phyloP scores from a whole-genome alignment of 1,140 invertebrate species.

The Bathynomus jamesi region DNA sequence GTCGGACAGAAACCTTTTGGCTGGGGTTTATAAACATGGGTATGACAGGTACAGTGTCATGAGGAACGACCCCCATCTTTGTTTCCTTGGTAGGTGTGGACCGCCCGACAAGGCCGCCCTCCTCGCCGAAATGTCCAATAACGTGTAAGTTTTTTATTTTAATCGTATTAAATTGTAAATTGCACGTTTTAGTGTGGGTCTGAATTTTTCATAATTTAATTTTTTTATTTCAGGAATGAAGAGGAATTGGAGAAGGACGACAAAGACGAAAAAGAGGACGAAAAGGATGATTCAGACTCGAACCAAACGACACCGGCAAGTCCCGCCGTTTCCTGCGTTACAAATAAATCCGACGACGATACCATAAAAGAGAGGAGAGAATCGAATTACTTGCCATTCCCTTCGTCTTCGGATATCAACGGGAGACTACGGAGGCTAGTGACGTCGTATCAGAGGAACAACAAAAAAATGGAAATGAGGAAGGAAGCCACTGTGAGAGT shows the following conservation, averaged over 20 bases:
- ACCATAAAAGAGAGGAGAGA: conserved; percentile 22
- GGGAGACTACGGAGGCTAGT: conserved; percentile 88
- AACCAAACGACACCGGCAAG: conserved; percentile 32
- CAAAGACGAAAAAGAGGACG: conserved; percentile 38
- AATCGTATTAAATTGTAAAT: no score
- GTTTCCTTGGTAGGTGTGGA: conserved; percentile 85
- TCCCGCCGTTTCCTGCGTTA: conserved; percentile 31
- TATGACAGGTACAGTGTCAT: conserved; percentile 95
- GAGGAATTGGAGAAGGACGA: conserved; percentile 44
- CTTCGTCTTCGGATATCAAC: conserved; percentile 87
- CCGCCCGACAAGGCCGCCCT: conserved; percentile 57
- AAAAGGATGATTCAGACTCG: conserved; percentile 39
- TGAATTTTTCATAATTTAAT: no score
- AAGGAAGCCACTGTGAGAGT: conserved; percentile 66
- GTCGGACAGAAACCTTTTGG: conserved; percentile 91
- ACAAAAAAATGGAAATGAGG: conserved; percentile 82
- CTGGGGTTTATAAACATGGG: conserved; percentile 97
- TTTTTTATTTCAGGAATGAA: conserved; percentile 40
- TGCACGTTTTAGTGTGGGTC: no score
- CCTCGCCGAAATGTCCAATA: conserved; percentile 32
- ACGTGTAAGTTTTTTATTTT: no score
- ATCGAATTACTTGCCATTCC: conserved; percentile 59
- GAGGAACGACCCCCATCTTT: conserved; percentile 82
- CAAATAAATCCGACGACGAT: conserved; percentile 32
- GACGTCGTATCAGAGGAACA: conserved; percentile 89